These are phyloP conservation scores for Drosophila mimetica DNA, from an alignment of 2,888 invertebrate species.

Conservation along the genomic window DNA sequence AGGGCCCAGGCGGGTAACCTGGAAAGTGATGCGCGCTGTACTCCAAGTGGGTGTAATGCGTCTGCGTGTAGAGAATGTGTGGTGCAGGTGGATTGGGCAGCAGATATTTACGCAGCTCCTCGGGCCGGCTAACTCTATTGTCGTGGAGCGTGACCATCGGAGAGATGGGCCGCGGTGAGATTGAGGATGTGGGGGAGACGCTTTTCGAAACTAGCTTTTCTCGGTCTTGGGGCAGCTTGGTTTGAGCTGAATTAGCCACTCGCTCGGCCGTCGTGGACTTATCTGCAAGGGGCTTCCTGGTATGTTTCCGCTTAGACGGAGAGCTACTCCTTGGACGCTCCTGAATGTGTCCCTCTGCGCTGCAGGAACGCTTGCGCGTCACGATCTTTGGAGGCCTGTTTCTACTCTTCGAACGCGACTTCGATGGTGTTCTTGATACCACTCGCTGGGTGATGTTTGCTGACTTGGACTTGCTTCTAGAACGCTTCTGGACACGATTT, in stretches of 20 bases:
- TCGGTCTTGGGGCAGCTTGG: not conserved
- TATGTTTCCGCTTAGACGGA: not conserved
- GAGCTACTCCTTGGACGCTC: not conserved
- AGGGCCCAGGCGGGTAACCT: not conserved
- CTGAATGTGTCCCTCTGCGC: not conserved
- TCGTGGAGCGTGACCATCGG: constrained; percentile 14
- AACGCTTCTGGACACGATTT: not conserved
- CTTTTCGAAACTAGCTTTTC: too few species aligned
- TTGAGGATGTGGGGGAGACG: not conserved
- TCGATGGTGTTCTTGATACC: not conserved
- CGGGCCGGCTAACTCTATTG: not conserved
- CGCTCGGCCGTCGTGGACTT: not conserved
- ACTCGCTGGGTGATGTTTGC: not conserved
- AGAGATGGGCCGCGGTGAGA: constrained; percentile 6
- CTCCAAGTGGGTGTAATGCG: constrained; percentile 3
- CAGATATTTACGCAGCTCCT: not conserved
- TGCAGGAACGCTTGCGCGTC: not conserved
- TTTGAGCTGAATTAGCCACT: not conserved
- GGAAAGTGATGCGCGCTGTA: constrained; percentile 1
- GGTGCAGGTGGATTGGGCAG: not conserved
- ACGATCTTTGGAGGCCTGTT: not conserved
- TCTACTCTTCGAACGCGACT: not conserved
- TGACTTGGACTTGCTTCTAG: constrained; percentile 2
- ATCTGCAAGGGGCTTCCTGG: not conserved
- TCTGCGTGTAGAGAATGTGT: not conserved